Conservation (phyloP, 2,888 invertebrate genomes). For the Spisula solida region DNA sequence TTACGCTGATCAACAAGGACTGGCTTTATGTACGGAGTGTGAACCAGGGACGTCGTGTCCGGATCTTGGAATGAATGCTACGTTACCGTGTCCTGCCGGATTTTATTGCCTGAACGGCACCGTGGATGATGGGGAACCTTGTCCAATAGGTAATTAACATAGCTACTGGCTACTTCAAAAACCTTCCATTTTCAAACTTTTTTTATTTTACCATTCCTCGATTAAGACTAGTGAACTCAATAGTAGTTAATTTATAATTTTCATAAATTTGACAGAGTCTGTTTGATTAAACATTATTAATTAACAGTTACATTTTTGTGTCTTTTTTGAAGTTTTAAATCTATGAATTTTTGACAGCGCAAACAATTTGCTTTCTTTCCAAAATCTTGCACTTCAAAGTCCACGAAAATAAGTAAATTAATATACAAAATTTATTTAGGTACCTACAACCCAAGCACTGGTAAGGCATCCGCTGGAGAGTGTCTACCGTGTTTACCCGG, state of each 20-base stretch:
- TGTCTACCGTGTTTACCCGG: conserved; percentile 84
- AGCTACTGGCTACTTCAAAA: not conserved
- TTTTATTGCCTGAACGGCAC: conserved; percentile 86
- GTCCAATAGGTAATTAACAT: conserved; percentile 82
- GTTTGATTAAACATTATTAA: too few species aligned
- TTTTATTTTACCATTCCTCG: too few species aligned
- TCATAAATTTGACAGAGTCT: too few species aligned
- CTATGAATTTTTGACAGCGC: too few species aligned
- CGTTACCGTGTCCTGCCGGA: conserved; percentile 83
- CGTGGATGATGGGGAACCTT: conserved; percentile 81
- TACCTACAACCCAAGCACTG: conserved; percentile 82
- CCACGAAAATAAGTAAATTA: too few species aligned
- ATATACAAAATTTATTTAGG: conserved; percentile 72
- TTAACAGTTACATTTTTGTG: too few species aligned
- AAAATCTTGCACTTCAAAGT: too few species aligned
- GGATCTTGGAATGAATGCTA: conserved; percentile 82
- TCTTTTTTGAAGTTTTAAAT: too few species aligned
- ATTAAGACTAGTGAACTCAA: too few species aligned
- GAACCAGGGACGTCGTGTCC: conserved; percentile 85
- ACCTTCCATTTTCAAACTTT: too few species aligned
- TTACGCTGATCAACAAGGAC: conserved; percentile 73
- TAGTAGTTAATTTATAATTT: too few species aligned
- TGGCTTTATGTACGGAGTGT: conserved; percentile 77
- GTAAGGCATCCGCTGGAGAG: conserved; percentile 70
- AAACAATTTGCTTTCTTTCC: too few species aligned